Evolutionary conservation across 1,140 invertebrate species (phyloP), one percentile per base, ranked within the genome.

Genomic region (Caenorhabditis latens): DNA sequence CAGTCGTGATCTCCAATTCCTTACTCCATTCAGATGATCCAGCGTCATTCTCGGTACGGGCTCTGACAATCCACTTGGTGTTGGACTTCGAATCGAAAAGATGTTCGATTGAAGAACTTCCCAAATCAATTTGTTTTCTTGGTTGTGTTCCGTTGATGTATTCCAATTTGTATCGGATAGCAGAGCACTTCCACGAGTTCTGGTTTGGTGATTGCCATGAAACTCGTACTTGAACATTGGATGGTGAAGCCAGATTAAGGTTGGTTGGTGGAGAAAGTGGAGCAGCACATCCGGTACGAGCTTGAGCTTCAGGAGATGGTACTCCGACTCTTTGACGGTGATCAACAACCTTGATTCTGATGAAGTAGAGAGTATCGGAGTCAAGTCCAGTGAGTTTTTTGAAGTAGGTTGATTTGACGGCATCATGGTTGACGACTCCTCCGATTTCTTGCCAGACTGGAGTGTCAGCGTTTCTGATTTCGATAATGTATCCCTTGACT

Each of bases 281-380:
- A 46, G 91, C 90, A 85, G 92, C 92, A 85, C 91, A 92, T 32
- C 91, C 92, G 19, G 91, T 92, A 43, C 91, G 86, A 16, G 83
- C 92, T 88, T 92, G 90, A 40, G 91, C 91, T 89, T 92, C 92
- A 21, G 91, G 91, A 84, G 90, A 91, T 55, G 92, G 90, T 21
- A 90, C 91, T 57, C 90, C 88, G 46, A 90, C 85, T 21, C 91
- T 84, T 67, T 92, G 84, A 40, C 85, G 75, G 21, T 90, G 86
- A 84, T 92, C 92, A 32, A 92, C 91, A 42, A 92, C 91, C 89
- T 90, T 90, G 82, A 90, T 93, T 32, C 91, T 87, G 21, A 92
- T 89, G 84, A 93, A 90, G 89, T 92, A 92, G 83, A 92, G 90
- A 14, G 91, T 92, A 83, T 92, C 91, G 40, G 91, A 84, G 42